phyloP scores from a whole-genome alignment of 2,113 vertebrate genomes.

The Rhadina sibilatrix region DNA sequence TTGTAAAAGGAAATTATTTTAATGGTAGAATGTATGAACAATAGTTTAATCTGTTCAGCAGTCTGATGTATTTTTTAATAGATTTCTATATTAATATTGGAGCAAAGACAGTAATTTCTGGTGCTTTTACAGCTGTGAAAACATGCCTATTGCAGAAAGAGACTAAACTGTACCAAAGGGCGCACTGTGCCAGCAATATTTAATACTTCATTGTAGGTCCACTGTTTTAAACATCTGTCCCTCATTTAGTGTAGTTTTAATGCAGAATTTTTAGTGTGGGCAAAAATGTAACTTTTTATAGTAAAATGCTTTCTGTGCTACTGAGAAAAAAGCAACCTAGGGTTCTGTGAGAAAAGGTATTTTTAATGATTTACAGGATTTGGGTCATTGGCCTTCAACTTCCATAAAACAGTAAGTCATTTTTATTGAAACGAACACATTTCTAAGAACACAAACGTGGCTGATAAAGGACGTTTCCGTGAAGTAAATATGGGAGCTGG shows the following conservation, averaged over 20 bases:
- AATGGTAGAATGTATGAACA: slow-evolving; percentile 39
- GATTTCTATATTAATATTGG: slow-evolving; percentile 75
- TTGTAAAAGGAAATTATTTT: slow-evolving; percentile 2
- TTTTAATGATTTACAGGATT: slow-evolving; percentile 46
- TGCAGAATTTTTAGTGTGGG: slow-evolving; percentile 48
- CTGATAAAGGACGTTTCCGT: background rate
- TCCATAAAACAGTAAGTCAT: background rate
- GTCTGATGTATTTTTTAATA: slow-evolving; percentile 52
- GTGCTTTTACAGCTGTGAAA: slow-evolving; percentile 76
- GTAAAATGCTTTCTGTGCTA: slow-evolving; percentile 43
- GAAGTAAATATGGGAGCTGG: slow-evolving; percentile 5
- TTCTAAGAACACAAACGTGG: slow-evolving; percentile 23
- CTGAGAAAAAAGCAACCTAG: slow-evolving; percentile 30
- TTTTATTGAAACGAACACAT: background rate
- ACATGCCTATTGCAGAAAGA: slow-evolving; percentile 68
- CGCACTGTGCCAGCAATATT: slow-evolving; percentile 69
- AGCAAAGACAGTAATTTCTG: slow-evolving; percentile 65
- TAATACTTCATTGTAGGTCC: slow-evolving; percentile 72
- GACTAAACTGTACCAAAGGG: slow-evolving; percentile 72
- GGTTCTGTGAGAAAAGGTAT: slow-evolving; percentile 29
- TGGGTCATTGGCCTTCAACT: slow-evolving; percentile 17
- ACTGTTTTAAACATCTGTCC: slow-evolving; percentile 73
- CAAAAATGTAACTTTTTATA: slow-evolving; percentile 64
- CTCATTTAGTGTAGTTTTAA: slow-evolving; percentile 74
- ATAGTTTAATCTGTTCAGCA: slow-evolving; percentile 47